A percentile compares a stretch with the other conserved stretches of the same genome.
These are phyloP conservation scores for Istiophorus platypterus DNA, from an alignment of 2,113 vertebrate genomes.

Conservation along the genomic window DNA sequence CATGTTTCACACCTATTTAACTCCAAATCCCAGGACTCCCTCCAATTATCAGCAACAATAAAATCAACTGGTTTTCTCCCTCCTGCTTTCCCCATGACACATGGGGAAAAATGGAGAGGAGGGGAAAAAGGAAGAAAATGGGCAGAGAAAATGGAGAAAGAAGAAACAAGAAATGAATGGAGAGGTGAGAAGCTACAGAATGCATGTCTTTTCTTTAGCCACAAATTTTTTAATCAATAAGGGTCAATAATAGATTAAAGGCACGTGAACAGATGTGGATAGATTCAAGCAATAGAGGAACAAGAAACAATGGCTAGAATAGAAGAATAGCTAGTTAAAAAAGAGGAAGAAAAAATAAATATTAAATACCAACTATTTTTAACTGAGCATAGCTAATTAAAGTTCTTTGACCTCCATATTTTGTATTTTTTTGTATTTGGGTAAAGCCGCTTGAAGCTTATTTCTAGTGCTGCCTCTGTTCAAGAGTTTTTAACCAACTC, in stretches of 20 bases:
- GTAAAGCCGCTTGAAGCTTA: not conserved
- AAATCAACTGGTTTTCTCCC: conserved; percentile 39
- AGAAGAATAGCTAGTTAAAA: not conserved
- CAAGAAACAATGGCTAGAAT: not conserved
- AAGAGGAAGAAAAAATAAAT: conserved; percentile 4
- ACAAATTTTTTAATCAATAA: conserved; percentile 25
- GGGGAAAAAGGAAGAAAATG: not conserved
- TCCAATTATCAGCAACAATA: conserved; percentile 48
- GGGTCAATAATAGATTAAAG: conserved; percentile 30
- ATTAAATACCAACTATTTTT: conserved; percentile 10
- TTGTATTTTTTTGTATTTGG: not conserved
- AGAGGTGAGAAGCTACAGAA: not conserved
- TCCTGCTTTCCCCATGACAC: conserved; percentile 17
- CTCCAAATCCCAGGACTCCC: conserved; percentile 36
- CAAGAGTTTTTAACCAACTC: not conserved
- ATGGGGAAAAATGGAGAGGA: conserved; percentile 16
- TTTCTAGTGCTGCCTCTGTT: not conserved
- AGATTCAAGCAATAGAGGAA: not conserved
- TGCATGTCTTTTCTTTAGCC: conserved; percentile 23
- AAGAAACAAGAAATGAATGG: not conserved
- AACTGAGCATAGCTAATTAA: conserved; percentile 33
- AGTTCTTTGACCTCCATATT: conserved; percentile 9
- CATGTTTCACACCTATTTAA: conserved; percentile 29
- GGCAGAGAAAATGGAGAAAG: not conserved
- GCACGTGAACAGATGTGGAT: not conserved